A percentile compares a stretch with the other conserved stretches of the same genome.
phyloP scores from a whole-genome alignment of 2,888 invertebrate genomes.

The Drosophila paracracens region DNA sequence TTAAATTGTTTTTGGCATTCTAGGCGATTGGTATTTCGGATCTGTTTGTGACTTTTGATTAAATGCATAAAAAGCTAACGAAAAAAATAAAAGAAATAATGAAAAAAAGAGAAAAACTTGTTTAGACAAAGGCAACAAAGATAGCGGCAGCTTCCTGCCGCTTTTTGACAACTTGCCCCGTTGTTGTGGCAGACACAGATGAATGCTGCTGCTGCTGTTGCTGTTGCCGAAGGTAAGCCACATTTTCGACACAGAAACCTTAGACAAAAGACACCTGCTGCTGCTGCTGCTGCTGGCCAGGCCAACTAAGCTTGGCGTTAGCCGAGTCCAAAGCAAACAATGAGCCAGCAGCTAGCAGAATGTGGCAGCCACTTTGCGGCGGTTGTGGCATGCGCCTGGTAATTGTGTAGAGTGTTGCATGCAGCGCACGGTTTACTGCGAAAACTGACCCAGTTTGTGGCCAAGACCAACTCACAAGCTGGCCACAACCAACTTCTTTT shows the following conservation, averaged over 20 bases:
- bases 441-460: slow-evolving; percentile 67
- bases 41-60: slow-evolving; percentile 53
- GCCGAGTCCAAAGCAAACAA: slow-evolving; percentile 54
- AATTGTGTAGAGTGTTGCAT: slow-evolving; percentile 57
- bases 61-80: slow-evolving; percentile 66
- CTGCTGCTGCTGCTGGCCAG: slow-evolving; percentile 38
- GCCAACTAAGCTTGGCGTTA: slow-evolving; percentile 44
- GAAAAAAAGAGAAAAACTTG: slow-evolving; percentile 38
- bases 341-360: slow-evolving; percentile 38
- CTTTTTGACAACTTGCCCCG: slow-evolving; percentile 27
- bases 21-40: slow-evolving; percentile 39
- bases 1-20: slow-evolving; percentile 68
- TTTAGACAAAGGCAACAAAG: slow-evolving; percentile 54
- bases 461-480: slow-evolving; percentile 16
- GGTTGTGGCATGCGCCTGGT: slow-evolving; percentile 67
- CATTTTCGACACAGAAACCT: slow-evolving; percentile 68
- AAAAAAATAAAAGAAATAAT: slow-evolving; percentile 1
- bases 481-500: slow-evolving; percentile 12
- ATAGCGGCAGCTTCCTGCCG: slow-evolving; percentile 66
- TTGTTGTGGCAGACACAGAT: slow-evolving; percentile 31
- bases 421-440: slow-evolving; percentile 41
- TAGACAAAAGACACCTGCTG: slow-evolving; percentile 68
- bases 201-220: slow-evolving; percentile 32
- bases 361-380: slow-evolving; percentile 20
- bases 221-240: slow-evolving; percentile 74